Base-by-base conservation (phyloP, 2,888 invertebrate species). In the Parnassius orleans region DNA sequence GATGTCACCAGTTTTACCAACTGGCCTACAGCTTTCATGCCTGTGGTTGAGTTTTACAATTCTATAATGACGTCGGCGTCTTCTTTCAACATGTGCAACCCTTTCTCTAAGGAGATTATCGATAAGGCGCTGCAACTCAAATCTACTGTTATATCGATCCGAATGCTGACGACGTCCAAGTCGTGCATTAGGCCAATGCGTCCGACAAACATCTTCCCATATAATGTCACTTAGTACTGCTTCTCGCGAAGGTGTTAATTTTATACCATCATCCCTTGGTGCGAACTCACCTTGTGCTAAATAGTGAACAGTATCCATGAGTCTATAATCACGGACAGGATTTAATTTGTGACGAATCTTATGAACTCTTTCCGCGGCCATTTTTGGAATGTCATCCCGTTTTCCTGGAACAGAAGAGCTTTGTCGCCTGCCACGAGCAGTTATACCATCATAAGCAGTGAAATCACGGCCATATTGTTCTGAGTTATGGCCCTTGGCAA, bases 251-350 rank as follows among this genome's bases (percentile, higher is more conserved):
- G 89, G 87, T 50, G 91, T 91, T 43, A 91, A 66, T 71, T 91
- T 91, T 57, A 91, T 90, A 7, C 91, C 91, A 65, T 91, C 91
- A 62, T 91, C 89, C 1, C 91, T 83, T 1, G 91, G 91, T 57
- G 91, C 91, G 61, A 91, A 91, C 73, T 91, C 91, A 1, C 91
- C 91, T 76, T 91, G 91, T 33, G 91, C 91, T 62, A 91, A 78
- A 69, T 91, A 91, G 73, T 91, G 91, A 2, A 91, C 90, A 14
- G 90, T 91, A 66, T 91, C 91, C 90, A 91, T 90, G 19, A 91
- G 74, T 24, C 90, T 80, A 68, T 90, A 91, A 72, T 91, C 91
- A 11, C 90, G 81, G 2, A 91, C 87, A 3, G 91, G 90, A 70
- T 89, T 90, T 1, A 90, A 81, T 70, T 89, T 90, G 61, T 90